Base-by-base conservation (phyloP, 92 coral and sea anemone species). In the Umimayanthus chanpuru region DNA sequence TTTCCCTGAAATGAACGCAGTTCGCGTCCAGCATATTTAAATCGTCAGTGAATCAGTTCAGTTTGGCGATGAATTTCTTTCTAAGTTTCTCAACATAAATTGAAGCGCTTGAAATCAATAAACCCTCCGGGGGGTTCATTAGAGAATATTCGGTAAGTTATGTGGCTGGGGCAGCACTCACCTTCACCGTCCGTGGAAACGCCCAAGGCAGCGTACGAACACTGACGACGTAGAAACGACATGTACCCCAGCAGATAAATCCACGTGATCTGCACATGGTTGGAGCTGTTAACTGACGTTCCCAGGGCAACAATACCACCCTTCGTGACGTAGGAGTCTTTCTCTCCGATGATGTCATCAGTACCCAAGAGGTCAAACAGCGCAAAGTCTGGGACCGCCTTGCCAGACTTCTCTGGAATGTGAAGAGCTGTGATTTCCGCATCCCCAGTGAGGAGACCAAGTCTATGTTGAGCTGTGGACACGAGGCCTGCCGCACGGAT, bases 331-430 rank as follows among this genome's bases (percentile, higher is more conserved):
- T 76, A 82, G 23, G 91, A 81, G 9, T 82, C 91, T 36, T 86
- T 88, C 38, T 93, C 96, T 9, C 91, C 43, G 29, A 90, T 88
- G 88, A 95, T 89, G 77, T 96, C 96, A 81, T 94, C 94, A 10
- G 99, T 94, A n/a, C 99, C 99, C 36, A 97, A 90, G 32, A 97
- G 91, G 76, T 97, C 99, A 79, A 93, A 94, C 84, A 97, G 90
- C 78, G 95, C 99, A 61, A 92, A 88, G 39, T 81, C 91, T 73
- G 99, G 99, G 7, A 97, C 85, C 7, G 92, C 88, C n/a, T 74
- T 55, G 9, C 98, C 99, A 32, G 97, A 88, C 73, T 82, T 93
- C 73, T 93, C 91, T 16, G 96, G 87, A 77, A 97, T 92, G 28
- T 84, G 83, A 36, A 97, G 87, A 23, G 92, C 91, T 4, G 98